Conservation (phyloP, 2,888 invertebrate species). For the Onthophagus sagittarius region DNA sequence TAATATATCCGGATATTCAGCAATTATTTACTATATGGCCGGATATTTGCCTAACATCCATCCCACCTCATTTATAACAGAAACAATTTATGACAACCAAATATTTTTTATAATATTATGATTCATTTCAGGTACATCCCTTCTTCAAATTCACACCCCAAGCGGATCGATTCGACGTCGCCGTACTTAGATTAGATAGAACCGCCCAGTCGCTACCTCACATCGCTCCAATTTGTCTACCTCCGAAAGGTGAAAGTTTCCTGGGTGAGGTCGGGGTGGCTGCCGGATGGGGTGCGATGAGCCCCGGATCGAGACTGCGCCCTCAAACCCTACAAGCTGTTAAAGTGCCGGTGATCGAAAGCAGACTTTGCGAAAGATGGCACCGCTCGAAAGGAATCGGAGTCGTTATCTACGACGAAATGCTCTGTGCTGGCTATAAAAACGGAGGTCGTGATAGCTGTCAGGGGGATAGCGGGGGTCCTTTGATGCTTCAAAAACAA, state of each 20-base stretch:
- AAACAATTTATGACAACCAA: too few species aligned
- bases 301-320: slow-evolving; percentile 77
- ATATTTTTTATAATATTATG: neutral
- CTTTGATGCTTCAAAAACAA: slow-evolving; percentile 81
- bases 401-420: slow-evolving; percentile 89
- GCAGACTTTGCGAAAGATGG: slow-evolving; percentile 69
- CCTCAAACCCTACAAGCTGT: slow-evolving; percentile 89
- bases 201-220: slow-evolving; percentile 89
- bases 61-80: too few species aligned
- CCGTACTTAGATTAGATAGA: slow-evolving; percentile 80
- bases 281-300: slow-evolving; percentile 89
- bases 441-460: slow-evolving; percentile 78
- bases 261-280: slow-evolving; percentile 89
- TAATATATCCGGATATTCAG: too few species aligned
- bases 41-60: too few species aligned
- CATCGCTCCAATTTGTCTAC: slow-evolving; percentile 87
- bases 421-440: slow-evolving; percentile 91
- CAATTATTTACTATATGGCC: too few species aligned
- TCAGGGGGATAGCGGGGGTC: slow-evolving; percentile 84
- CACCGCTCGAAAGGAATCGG: slow-evolving; percentile 74
- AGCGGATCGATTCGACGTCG: slow-evolving; percentile 87
- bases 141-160: slow-evolving; percentile 91
- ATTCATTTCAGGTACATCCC: slow-evolving; percentile 70
- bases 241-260: slow-evolving; percentile 85
- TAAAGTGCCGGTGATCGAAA: slow-evolving; percentile 90